Evolutionary conservation across 2,797 vertebrate genomes (phyloP).

Genomic region (Manis pentadactyla): DNA sequence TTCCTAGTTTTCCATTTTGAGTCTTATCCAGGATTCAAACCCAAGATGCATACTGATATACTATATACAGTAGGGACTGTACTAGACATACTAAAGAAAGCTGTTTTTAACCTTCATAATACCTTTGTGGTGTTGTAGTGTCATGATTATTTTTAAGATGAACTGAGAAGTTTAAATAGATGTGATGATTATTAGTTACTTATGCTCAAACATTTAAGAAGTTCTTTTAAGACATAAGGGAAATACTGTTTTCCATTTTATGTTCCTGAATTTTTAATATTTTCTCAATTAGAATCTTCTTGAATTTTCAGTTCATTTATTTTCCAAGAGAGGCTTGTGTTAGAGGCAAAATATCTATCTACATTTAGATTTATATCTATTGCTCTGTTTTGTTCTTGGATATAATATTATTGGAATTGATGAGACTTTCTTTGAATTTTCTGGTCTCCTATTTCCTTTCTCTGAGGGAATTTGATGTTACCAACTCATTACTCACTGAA

Average conservation of each 20-base stretch:
- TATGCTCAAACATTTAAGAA: not conserved
- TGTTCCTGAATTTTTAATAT: not conserved
- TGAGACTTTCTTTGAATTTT: slow-evolving; percentile 7
- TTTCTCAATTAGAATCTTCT: not conserved
- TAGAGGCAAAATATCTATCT: not conserved
- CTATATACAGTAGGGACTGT: not conserved
- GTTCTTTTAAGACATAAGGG: not conserved
- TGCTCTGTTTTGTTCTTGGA: not conserved
- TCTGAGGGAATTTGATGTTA: slow-evolving; percentile 7
- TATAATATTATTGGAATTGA: not conserved
- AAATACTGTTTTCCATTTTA: not conserved
- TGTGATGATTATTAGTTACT: not conserved
- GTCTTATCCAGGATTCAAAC: not conserved
- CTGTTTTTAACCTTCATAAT: not conserved
- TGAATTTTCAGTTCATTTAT: not conserved
- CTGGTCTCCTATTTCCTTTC: not conserved
- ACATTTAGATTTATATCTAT: not conserved
- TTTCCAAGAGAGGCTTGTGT: not conserved
- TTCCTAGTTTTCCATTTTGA: not conserved
- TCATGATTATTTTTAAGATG: not conserved
- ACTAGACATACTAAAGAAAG: not conserved
- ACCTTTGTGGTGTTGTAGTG: not conserved
- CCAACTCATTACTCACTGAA: not conserved
- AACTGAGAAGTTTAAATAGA: not conserved
- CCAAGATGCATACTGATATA: not conserved